phyloP scores from a whole-genome alignment of 2,113 vertebrate species.

The Gnathonemus longibarbis region DNA sequence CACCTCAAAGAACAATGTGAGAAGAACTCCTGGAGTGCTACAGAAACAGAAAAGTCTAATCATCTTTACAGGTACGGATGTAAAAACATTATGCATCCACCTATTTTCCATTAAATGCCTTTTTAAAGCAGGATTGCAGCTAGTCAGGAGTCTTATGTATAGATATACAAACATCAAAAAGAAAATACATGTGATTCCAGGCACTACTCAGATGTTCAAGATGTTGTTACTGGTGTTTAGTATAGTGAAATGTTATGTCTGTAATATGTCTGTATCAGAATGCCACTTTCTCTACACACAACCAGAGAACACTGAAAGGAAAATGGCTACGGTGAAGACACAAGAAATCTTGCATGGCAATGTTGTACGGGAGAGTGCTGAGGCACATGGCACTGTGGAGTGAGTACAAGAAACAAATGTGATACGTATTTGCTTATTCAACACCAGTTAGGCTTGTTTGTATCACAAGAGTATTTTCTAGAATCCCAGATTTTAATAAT shows the following conservation, averaged over 20 bases:
- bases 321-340: constrained; percentile 71
- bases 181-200: neutral
- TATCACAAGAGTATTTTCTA: neutral
- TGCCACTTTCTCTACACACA: constrained; percentile 41
- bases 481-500: neutral
- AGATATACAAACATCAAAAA: neutral
- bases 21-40: constrained; percentile 39
- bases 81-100: neutral
- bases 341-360: constrained; percentile 76
- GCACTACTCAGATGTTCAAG: neutral
- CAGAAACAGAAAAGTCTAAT: constrained; percentile 55
- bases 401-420: constrained; percentile 54
- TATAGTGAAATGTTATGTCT: neutral
- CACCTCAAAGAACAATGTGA: constrained; percentile 32
- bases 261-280: constrained; percentile 10
- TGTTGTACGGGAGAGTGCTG: constrained; percentile 70
- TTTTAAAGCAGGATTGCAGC: neutral
- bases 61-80: constrained; percentile 52
- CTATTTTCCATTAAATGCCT: neutral
- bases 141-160: neutral
- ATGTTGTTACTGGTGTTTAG: neutral
- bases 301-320: constrained; percentile 53
- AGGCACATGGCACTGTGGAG: constrained; percentile 84
- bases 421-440: neutral
- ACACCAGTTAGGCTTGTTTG: neutral